phyloP scores from a whole-genome alignment of 2,113 vertebrate genomes.

The Camelus dromedarius region DNA sequence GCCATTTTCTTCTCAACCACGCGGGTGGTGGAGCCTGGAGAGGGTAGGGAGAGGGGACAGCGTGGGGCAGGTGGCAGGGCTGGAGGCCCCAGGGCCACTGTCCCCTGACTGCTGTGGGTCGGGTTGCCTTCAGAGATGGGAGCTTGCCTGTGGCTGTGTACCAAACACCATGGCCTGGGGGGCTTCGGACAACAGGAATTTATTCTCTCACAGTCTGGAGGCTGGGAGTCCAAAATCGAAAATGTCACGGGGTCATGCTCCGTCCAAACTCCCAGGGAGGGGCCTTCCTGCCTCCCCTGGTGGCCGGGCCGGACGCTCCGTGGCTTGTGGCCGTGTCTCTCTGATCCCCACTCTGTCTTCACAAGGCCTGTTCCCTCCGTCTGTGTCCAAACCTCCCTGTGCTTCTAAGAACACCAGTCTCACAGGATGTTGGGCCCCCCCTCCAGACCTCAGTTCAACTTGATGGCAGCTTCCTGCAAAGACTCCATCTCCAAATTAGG shows the following conservation, averaged over 20 bases:
- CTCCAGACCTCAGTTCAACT: too few relatives aligned
- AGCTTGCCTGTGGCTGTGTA: fast-evolving
- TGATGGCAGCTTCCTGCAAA: not conserved
- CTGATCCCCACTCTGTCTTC: fast-evolving
- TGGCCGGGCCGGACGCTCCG: not conserved
- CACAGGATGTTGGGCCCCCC: not conserved
- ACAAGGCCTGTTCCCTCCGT: fast-evolving
- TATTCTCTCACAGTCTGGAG: not conserved
- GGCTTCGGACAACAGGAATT: too few relatives aligned
- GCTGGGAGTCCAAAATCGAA: fast-evolving
- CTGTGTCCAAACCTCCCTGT: not conserved
- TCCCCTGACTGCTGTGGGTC: fast-evolving
- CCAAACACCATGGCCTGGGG: not conserved
- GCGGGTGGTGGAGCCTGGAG: not conserved
- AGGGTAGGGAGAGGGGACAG: fast-evolving
- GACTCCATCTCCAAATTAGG: not conserved
- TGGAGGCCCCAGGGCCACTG: not conserved
- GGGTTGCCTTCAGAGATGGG: not conserved
- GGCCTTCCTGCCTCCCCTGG: not conserved
- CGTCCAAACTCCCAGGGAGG: not conserved
- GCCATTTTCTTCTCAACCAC: not conserved
- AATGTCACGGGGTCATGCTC: fast-evolving
- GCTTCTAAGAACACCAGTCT: not conserved
- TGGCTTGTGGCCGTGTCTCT: not conserved
- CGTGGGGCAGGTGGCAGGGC: fast-evolving